Evolutionary conservation across 2,113 vertebrate genomes (phyloP), one percentile per base, ranked within the genome.

Genomic region (Corythoichthys intestinalis): DNA sequence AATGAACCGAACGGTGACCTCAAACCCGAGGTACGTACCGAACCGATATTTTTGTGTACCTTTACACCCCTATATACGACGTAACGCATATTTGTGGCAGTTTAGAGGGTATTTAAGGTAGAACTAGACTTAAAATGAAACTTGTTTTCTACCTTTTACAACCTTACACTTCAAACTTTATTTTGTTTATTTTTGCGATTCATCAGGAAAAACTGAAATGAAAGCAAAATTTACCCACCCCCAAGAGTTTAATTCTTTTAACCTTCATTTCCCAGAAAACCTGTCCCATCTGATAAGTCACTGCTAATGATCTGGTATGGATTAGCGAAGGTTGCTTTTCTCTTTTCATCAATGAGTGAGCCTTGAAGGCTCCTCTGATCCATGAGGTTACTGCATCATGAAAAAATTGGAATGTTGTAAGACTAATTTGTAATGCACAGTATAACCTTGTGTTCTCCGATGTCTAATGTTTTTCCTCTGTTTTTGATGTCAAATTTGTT

Each of bases 231-330:
- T 39, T 15, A 20, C 38, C 15, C 34, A 20, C 9, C 41, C 39
- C 47, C 15, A 41, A 47, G 67, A 14, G 35, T 39, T 71, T 44
- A 58, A 53, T 49, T 6, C 60, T 15, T 76, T 70, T 60, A 71
- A 38, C 52, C 34, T 58, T 49, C 37, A 57, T 78, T 48, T 65
- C 46, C 70, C 71, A 66, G 64, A 69, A 53, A 56, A 67, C 34
- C 20, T 53, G 34, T 38, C 38, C 41, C 17, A 65, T 46, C 76
- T 70, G 46, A 61, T 78, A 56, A 49, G 46, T 62, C 56, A 6
- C 48, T 66, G 68, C 73, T 85, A 83, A 84, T 79, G 73, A 86
- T 67, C 60, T 63, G 67, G 13, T 81, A 76, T 85, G 68, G 69
- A 84, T 87, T 78, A 74, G 17, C 72, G 63, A 34, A 34, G 61